Evolutionary conservation across 2,113 vertebrate species (phyloP), one percentile per base, ranked within the genome.

Genomic region (Chelonoidis abingdonii): DNA sequence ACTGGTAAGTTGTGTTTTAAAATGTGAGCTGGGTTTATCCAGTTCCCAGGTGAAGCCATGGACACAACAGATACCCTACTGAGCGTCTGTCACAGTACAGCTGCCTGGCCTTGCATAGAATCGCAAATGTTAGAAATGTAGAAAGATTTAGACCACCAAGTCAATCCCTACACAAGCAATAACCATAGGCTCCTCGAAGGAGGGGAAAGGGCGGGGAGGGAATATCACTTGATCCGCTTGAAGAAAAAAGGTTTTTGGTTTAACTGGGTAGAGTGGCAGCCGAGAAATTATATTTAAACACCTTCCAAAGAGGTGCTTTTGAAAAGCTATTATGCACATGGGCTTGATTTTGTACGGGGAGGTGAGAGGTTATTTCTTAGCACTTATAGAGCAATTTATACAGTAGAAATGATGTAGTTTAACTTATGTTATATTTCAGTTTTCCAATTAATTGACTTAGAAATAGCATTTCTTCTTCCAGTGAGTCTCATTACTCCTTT

Each of bases 171-270:
- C 44, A 76, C 38, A 76, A 44, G 9, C 41, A 76, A 38, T 41
- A 76, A 13, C 6, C 22, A 41, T 11, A 41, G 22, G 10, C 41
- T 21, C 72, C 72, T 25, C n/a, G 19, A 41, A 72, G 38, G 38
- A 35, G 3, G n/a, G 69, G 21, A 13, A 4, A 4, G 49, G 12
- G 49, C 3, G 49, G 1, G 12, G 16, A 5, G 52, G 5, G 17
- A 53, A 53, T 53, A 53, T 53, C 62, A 24, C 38, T 24, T 69
- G 62, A 69, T 35, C 31, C 35, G n/a, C 31, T 16, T 19, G 62
- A n/a, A 76, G 24, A 76, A 25, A 25, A 44, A 25, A 44, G 41
- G 21, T 10, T 41, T 76, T 76, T 10, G 38, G 72, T 76, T 11
- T 25, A 76, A 44, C 10, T 44, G 22, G 41, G 72, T 27, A 44